Evolutionary conservation across 1,140 invertebrate genomes (phyloP), one percentile per base, ranked within the genome.

Genomic region (Venturia canescens): DNA sequence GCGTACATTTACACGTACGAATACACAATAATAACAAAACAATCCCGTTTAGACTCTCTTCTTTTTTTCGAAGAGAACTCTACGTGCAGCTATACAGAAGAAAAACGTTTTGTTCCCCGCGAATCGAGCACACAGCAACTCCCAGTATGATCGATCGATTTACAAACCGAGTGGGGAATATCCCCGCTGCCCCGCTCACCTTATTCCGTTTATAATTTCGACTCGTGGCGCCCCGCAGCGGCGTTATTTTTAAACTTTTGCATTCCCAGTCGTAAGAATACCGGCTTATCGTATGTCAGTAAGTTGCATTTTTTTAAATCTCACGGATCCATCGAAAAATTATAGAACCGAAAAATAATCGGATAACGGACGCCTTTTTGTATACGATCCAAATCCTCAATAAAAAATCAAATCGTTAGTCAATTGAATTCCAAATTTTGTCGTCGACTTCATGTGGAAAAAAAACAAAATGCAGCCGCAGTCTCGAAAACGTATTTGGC

Each of bases 81-180:
- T 44, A 13, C 38, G 38, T 44, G 38, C 13, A 44, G 38, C 44
- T 44, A 57, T 27, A 44, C 21, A 57, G 71, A 48, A 57, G 71
- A 48, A 67, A 57, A 48, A 31, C 21, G 18, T 18, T 57, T 50
- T 27, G 71, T 74, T 44, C 48, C 71, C 38, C 38, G 29, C 67
- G 23, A 76, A 76, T 76, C 50, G 74, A 53, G 60, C 60, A 66
- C 50, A 76, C 74, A 76, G 74, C 74, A 63, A 76, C 74, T 87
- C 84, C 85, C 83, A 85, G 82, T 86, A 84, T 90, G 88, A 90
- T 90, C 89, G 89, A 86, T 87, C 89, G 89, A 86, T 87, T 83
- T 89, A 89, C 86, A 53, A 57, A 57, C n/a, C 2, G 60, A 13
- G 60, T 66, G 60, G 60, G 21, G 60, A 26, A 57, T 6, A 53